Conservation (phyloP, 2,888 invertebrate genomes). For the Melangyna quadrimaculata region DNA sequence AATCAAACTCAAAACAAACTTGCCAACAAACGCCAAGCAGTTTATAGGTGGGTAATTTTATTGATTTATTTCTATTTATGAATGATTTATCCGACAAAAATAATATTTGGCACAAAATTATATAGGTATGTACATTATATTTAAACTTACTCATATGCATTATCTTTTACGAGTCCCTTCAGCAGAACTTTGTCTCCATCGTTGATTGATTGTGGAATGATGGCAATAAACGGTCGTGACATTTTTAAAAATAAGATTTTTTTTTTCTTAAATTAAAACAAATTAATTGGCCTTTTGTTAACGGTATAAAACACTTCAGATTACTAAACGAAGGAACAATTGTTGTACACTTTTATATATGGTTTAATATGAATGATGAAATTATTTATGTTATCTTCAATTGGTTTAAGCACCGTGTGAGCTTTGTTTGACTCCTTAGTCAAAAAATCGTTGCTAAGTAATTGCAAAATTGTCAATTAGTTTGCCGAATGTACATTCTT, state of each 20-base stretch:
- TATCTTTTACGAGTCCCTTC: conserved; percentile 75
- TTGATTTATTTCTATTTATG: conserved; percentile 41
- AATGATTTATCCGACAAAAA: not conserved
- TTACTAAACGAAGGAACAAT: conserved; percentile 39
- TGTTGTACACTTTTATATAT: conserved; percentile 47
- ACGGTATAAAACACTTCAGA: conserved; percentile 5
- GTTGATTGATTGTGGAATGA: conserved; percentile 75
- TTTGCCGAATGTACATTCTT: conserved; percentile 1
- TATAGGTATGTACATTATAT: not conserved
- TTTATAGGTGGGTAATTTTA: not conserved
- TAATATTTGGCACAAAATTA: not conserved
- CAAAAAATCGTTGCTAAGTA: conserved; percentile 59
- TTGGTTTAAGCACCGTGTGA: conserved; percentile 6
- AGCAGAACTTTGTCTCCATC: conserved; percentile 76
- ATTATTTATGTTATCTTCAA: not conserved
- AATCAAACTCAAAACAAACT: not conserved
- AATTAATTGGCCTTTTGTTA: not conserved
- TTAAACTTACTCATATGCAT: conserved; percentile 78
- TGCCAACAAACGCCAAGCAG: not conserved
- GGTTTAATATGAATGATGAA: not conserved
- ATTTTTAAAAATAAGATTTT: conserved; percentile 70
- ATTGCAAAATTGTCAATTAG: conserved; percentile 31
- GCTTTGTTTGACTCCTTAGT: conserved; percentile 55
- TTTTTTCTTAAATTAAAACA: not conserved
- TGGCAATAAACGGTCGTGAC: conserved; percentile 75